phyloP scores from a whole-genome alignment of 1,140 invertebrate species.

The Procambarus clarkii region DNA sequence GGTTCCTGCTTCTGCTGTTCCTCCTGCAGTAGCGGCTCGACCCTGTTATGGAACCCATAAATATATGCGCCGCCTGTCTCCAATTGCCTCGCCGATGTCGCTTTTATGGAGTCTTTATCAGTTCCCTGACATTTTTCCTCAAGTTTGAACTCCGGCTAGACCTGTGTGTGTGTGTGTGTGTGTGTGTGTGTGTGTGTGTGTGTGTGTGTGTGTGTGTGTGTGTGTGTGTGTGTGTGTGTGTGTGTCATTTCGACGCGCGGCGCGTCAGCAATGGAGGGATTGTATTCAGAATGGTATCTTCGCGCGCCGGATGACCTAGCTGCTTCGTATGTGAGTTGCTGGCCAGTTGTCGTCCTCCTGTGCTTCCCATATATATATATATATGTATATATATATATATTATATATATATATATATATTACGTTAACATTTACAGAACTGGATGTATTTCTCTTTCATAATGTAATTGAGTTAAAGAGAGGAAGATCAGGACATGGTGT shows the following conservation, averaged over 20 bases:
- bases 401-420: too few species aligned
- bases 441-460: too few species aligned
- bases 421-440: too few species aligned
- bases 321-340: not conserved
- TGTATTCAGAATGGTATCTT: not conserved
- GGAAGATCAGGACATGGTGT: too few species aligned
- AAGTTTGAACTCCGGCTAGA: not conserved
- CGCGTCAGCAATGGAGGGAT: not conserved
- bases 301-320: not conserved
- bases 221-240: too few species aligned
- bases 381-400: too few species aligned
- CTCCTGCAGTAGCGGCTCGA: not conserved
- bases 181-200: too few species aligned
- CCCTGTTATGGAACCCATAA: constrained; percentile 16
- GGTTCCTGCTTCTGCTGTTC: not conserved
- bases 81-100: constrained; percentile 32
- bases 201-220: too few species aligned
- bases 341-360: too few species aligned
- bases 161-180: not conserved
- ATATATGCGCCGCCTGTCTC: constrained; percentile 26
- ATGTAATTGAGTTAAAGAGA: too few species aligned
- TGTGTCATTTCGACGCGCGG: too few species aligned
- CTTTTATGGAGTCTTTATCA: constrained; percentile 38
- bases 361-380: too few species aligned
- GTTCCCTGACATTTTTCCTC: constrained; percentile 17